phyloP scores from a whole-genome alignment of 2,797 vertebrate species.

The Hippoglossus hippoglossus region DNA sequence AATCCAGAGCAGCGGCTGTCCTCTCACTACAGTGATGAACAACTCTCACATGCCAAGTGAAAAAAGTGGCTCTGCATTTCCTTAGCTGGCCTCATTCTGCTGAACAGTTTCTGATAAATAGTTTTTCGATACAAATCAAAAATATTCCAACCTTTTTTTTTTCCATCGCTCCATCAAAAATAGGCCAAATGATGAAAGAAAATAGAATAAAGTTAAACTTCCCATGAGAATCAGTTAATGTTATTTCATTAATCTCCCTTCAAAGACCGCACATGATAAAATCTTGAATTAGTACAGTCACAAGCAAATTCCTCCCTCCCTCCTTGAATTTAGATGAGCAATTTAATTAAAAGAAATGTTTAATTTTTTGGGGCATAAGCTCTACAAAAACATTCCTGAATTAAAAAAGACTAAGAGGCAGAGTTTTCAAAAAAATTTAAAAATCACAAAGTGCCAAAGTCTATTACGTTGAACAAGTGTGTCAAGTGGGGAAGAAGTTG shows the following conservation, averaged over 20 bases:
- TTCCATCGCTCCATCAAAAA: conserved; percentile 12
- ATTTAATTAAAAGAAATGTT: neutral
- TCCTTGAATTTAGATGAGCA: conserved; percentile 8
- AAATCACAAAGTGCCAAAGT: conserved; percentile 25
- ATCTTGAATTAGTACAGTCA: neutral
- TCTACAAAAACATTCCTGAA: neutral
- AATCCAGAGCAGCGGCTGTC: conserved; percentile 35
- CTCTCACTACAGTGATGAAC: conserved; percentile 41
- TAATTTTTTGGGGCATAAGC: neutral
- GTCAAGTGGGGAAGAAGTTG: conserved; percentile 70
- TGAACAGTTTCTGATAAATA: conserved; percentile 15
- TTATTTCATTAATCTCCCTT: conserved; percentile 15
- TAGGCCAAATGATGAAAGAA: conserved; percentile 16
- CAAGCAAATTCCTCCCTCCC: neutral
- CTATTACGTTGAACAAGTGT: conserved; percentile 60
- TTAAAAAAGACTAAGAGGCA: neutral
- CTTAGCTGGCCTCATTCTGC: conserved; percentile 43
- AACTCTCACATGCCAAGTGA: conserved; percentile 22
- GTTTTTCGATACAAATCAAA: conserved; percentile 31
- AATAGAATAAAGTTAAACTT: neutral
- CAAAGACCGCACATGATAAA: conserved; percentile 1
- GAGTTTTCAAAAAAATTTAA: neutral
- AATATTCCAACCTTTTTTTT: neutral
- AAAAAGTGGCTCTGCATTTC: neutral
- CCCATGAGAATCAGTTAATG: neutral